phyloP scores from a whole-genome alignment of 1,140 invertebrate species.

The Drosophila dunni region DNA sequence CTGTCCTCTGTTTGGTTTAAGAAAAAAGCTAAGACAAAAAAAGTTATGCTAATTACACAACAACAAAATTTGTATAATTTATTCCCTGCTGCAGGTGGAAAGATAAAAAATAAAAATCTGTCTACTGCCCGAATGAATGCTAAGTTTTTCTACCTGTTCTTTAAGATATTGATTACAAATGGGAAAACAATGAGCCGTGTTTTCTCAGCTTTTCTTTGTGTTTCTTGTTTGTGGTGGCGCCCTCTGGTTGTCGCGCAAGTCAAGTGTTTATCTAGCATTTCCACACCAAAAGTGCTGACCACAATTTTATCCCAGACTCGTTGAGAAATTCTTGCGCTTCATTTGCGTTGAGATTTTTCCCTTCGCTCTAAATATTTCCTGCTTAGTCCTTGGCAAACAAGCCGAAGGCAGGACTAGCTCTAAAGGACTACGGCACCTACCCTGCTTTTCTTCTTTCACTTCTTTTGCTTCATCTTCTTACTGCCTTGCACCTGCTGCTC shows the following conservation, averaged over 20 bases:
- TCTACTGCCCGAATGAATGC: slow-evolving; percentile 6
- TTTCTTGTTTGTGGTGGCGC: slow-evolving; percentile 4
- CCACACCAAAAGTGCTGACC: slow-evolving; percentile 28
- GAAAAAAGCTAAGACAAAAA: not conserved
- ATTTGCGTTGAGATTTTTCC: slow-evolving; percentile 60
- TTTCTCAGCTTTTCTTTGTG: not conserved
- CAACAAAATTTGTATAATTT: slow-evolving; percentile 45
- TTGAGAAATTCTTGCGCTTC: slow-evolving; percentile 61
- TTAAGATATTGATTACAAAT: slow-evolving; percentile 69
- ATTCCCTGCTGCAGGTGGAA: slow-evolving; percentile 11
- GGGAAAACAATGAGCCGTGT: slow-evolving; percentile 64
- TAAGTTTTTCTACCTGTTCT: slow-evolving; percentile 17
- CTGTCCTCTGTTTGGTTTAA: slow-evolving; percentile 2
- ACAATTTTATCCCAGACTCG: not conserved
- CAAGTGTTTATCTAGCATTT: slow-evolving; percentile 50
- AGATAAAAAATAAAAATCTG: slow-evolving; percentile 24
- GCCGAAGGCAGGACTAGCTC: not conserved
- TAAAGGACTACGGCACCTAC: not conserved
- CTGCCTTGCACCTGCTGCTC: slow-evolving; percentile 49
- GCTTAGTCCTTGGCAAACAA: slow-evolving; percentile 62
- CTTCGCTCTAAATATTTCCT: slow-evolving; percentile 67
- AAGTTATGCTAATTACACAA: slow-evolving; percentile 71
- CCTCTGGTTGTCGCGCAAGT: slow-evolving; percentile 26
- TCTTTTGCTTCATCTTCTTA: not conserved
- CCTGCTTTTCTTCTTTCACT: not conserved